Base-by-base conservation (phyloP, 2,888 invertebrate species). In the Drosophila phalerata region DNA sequence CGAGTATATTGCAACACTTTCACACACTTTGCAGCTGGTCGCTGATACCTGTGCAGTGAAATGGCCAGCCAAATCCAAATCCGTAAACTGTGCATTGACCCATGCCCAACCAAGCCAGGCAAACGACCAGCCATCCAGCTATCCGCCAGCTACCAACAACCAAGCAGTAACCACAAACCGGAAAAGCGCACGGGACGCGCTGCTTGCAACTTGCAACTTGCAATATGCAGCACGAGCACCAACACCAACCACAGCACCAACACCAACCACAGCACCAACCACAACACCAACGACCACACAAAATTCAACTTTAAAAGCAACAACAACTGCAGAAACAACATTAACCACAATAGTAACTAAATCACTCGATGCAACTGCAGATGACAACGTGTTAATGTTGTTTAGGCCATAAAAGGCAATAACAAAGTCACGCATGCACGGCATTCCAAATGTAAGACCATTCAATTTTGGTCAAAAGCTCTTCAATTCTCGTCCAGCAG, bases 81-180 rank as follows among this genome's bases (percentile, higher is more conserved):
- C 88, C 88, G 88, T 77, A 85, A 89, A 88, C 79, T 88, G 84
- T 88, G 66, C 88, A 88, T 86, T 89, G 89, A 86, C 88, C 88
- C 85, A 70, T 74, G 77, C 69, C 63, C 77, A 77, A 61, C 49
- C 51, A 43, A 37, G 58, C 40, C 49, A 49, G 38, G 52, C 51
- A 25, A 63, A 13, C 47, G 56, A 38, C 55, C 55, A 64, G 63
- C 64, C 78, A 48, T 80, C 19, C 11, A 11, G 34, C 34, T 5
- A 82, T 76, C 81, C 73, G 79, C 76, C 79, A 85, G 65, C 55
- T 56, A 53, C 52, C 75, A 40, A 10, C 34, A 47, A 17, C 6
- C 13, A 53, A 9, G 17, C 17, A 38, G 6, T 11, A 32, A 11
- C 79, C 81, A 45, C 85, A 85, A 87, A 85, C 87, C 82, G 87